Evolutionary conservation across 2,888 invertebrate genomes (phyloP).

Genomic region (Hirtodrosophila confusa): DNA sequence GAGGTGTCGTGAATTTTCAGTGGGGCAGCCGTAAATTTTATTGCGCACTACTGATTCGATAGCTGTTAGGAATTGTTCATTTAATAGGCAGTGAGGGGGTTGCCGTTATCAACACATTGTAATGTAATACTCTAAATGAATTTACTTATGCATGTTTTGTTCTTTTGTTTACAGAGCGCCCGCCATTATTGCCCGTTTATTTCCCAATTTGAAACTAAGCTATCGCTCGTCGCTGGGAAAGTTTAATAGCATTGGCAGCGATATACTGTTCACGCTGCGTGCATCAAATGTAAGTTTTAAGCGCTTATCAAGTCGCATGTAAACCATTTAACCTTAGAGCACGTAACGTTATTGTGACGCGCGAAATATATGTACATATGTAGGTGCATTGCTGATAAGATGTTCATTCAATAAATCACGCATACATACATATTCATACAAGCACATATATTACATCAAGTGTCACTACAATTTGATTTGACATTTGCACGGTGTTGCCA

Average conservation of each 20-base stretch:
- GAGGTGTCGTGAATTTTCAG: slow-evolving; percentile 33
- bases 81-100: not conserved
- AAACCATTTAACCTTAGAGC: slow-evolving; percentile 37
- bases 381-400: not conserved
- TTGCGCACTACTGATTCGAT: slow-evolving; percentile 44
- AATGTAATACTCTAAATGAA: slow-evolving; percentile 14
- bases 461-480: not conserved
- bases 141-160: not conserved
- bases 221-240: slow-evolving; percentile 81
- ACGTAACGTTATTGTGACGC: slow-evolving; percentile 8
- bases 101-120: not conserved
- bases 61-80: slow-evolving; percentile 8
- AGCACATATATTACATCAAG: not conserved
- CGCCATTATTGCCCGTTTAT: slow-evolving; percentile 80
- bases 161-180: slow-evolving; percentile 75
- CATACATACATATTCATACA: not conserved
- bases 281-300: slow-evolving; percentile 70
- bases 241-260: slow-evolving; percentile 81
- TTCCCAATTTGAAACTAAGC: slow-evolving; percentile 81
- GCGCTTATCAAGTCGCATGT: slow-evolving; percentile 38
- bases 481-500: slow-evolving; percentile 33
- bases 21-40: slow-evolving; percentile 33
- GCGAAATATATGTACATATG: slow-evolving; percentile 3
- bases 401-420: slow-evolving; percentile 6
- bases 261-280: slow-evolving; percentile 77